Conservation (phyloP, 2,113 vertebrate genomes). For the Epinephelus fuscoguttatus region DNA sequence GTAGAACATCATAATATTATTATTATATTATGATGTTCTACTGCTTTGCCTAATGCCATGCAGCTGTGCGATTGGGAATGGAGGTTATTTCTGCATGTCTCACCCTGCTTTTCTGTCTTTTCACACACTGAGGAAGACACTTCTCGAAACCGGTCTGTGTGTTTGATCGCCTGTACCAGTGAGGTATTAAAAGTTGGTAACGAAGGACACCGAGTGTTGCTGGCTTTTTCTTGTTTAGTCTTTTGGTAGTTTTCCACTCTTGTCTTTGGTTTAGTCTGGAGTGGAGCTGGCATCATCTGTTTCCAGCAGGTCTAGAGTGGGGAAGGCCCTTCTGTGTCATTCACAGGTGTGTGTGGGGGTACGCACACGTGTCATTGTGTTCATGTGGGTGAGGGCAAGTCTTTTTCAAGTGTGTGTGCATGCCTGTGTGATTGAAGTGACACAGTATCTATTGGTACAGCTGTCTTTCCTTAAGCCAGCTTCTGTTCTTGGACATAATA, state of each 20-base stretch:
- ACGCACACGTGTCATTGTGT: background rate
- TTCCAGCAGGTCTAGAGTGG: conserved; percentile 50
- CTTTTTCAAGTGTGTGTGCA: conserved; percentile 21
- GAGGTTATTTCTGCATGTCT: too few relatives aligned
- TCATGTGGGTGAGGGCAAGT: background rate
- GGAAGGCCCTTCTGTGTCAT: conserved; percentile 56
- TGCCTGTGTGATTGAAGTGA: conserved; percentile 19
- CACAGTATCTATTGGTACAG: conserved; percentile 36
- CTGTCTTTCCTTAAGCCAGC: conserved; percentile 13
- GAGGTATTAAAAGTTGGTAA: too few relatives aligned
- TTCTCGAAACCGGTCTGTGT: too few relatives aligned
- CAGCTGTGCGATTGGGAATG: too few relatives aligned
- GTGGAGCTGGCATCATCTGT: conserved; percentile 50
- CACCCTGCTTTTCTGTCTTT: too few relatives aligned
- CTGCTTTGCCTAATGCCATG: too few relatives aligned
- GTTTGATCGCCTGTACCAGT: too few relatives aligned
- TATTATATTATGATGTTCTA: too few relatives aligned
- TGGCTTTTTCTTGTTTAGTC: background rate
- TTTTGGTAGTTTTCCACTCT: background rate
- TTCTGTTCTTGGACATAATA: conserved; percentile 33
- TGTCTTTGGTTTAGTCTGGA: conserved; percentile 22
- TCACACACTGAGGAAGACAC: too few relatives aligned
- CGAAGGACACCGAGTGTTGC: too few relatives aligned
- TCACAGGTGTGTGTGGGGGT: conserved; percentile 45
- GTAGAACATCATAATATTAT: too few relatives aligned